Conservation (phyloP, 1,140 invertebrate genomes). For the Drosophila funebris region DNA sequence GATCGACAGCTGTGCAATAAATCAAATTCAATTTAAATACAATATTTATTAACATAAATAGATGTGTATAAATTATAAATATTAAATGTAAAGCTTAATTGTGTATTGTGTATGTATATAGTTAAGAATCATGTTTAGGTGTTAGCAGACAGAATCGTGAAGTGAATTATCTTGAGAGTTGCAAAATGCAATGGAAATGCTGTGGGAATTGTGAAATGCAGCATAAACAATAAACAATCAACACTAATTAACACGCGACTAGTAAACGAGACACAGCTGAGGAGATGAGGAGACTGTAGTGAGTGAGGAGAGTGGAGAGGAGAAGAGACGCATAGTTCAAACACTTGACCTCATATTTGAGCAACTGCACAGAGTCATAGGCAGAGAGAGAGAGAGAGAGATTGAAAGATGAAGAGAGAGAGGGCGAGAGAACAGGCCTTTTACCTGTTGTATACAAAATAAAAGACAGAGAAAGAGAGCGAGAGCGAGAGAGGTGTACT, state of each 20-base stretch:
- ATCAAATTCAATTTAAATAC: background rate
- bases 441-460: conserved; percentile 33
- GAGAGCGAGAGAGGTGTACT: background rate
- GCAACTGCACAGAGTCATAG: conserved; percentile 50
- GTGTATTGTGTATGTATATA: background rate
- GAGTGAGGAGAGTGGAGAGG: background rate
- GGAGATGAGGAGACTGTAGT: conserved; percentile 1
- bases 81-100: background rate
- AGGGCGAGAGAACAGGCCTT: conserved; percentile 26
- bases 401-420: too few species aligned
- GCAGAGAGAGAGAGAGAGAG: conserved; percentile 11
- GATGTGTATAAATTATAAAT: background rate
- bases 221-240: conserved; percentile 64
- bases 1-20: background rate
- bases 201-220: conserved; percentile 63
- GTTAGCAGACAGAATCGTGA: conserved; percentile 1
- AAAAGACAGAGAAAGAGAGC: background rate
- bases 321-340: conserved; percentile 52
- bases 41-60: background rate
- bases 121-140: conserved; percentile 11
- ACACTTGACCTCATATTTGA: conserved; percentile 79
- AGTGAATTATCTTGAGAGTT: conserved; percentile 33
- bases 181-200: conserved; percentile 22
- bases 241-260: conserved; percentile 66
- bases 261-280: conserved; percentile 35